A percentile compares a stretch with the other conserved stretches of the same genome.
Conservation (phyloP, 2,113 vertebrate genomes). For the Okapia johnstoni region DNA sequence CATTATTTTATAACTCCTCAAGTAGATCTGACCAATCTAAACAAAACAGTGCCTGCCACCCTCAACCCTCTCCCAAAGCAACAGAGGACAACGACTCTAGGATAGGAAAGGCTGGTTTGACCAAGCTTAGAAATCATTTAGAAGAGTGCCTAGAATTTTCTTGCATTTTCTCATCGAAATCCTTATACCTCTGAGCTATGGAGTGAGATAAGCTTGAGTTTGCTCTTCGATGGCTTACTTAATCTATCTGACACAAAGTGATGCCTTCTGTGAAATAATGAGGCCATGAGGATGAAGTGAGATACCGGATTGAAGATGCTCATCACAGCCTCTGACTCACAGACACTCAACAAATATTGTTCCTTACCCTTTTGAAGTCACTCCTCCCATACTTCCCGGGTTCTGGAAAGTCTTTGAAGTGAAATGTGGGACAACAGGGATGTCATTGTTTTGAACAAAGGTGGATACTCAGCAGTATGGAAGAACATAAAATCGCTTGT, state of each 20-base stretch:
- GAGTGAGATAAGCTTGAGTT: background rate
- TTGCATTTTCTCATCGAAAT: background rate
- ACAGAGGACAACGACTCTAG: background rate
- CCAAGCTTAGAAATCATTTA: background rate
- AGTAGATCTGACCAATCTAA: background rate
- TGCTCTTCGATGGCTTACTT: background rate
- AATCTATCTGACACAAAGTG: background rate
- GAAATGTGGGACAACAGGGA: background rate
- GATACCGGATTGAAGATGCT: background rate
- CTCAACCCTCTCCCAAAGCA: background rate
- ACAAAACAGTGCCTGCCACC: background rate
- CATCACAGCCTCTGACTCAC: background rate
- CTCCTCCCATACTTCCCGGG: background rate
- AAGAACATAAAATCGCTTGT: background rate
- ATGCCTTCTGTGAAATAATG: background rate
- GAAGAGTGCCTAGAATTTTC: background rate
- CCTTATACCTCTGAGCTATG: background rate
- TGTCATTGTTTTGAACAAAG: background rate
- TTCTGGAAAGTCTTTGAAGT: background rate
- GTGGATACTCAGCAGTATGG: background rate
- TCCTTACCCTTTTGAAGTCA: background rate
- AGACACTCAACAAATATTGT: background rate
- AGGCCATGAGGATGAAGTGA: background rate
- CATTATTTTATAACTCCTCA: background rate
- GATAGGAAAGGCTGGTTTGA: background rate